Evolutionary conservation across 2,888 invertebrate genomes (phyloP).

Genomic region (Zygogramma bicolorata): DNA sequence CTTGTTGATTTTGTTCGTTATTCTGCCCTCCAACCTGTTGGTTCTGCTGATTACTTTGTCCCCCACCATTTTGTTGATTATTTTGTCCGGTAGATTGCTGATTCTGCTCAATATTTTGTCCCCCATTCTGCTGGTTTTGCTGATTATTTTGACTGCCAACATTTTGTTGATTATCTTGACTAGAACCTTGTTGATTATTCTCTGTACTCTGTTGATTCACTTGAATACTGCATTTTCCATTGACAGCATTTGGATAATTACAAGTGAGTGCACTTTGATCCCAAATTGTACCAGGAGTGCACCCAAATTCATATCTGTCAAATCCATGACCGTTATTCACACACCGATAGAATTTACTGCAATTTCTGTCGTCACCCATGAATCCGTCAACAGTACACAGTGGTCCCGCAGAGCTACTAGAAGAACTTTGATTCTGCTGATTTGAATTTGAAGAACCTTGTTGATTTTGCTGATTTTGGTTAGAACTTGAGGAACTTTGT

Average conservation of each 20-base stretch:
- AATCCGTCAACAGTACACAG: slow-evolving; percentile 77
- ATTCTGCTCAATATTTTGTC: slow-evolving; percentile 36
- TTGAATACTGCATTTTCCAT: slow-evolving; percentile 34
- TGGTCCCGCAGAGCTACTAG: background rate
- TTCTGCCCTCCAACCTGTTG: slow-evolving; percentile 25
- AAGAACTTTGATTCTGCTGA: slow-evolving; percentile 1
- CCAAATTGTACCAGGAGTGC: slow-evolving; percentile 84
- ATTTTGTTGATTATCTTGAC: slow-evolving; percentile 21
- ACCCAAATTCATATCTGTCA: slow-evolving; percentile 77
- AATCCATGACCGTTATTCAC: slow-evolving; percentile 74
- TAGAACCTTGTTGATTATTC: slow-evolving; percentile 31
- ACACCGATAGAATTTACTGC: slow-evolving; percentile 82
- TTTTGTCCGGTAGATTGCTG: slow-evolving; percentile 30
- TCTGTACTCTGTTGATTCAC: slow-evolving; percentile 24
- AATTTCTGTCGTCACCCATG: slow-evolving; percentile 76
- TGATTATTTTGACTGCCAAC: slow-evolving; percentile 18
- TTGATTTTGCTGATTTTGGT: slow-evolving; percentile 39
- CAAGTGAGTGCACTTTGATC: slow-evolving; percentile 77
- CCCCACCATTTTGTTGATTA: slow-evolving; percentile 17
- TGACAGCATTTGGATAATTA: slow-evolving; percentile 76
- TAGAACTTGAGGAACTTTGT: slow-evolving; percentile 14
- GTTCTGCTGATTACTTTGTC: slow-evolving; percentile 26
- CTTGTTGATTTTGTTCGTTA: slow-evolving; percentile 34
- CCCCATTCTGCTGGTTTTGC: slow-evolving; percentile 33
- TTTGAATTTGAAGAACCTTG: slow-evolving; percentile 26